Conservation (phyloP, 1,140 invertebrate genomes). For the Drosophila lini region DNA sequence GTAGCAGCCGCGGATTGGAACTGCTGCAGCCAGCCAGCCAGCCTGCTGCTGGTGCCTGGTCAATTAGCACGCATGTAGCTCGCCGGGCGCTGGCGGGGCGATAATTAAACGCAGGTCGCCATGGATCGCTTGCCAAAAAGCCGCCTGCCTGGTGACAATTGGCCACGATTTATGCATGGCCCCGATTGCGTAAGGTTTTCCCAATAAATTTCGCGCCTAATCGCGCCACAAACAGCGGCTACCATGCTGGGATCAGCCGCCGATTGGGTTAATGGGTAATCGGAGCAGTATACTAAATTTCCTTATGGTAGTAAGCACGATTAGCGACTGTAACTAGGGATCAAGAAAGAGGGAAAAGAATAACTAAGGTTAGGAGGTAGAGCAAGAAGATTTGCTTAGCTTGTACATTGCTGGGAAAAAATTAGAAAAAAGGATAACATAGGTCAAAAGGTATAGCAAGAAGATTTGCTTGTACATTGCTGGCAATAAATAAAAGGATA, state of each 20-base stretch:
- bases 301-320: constrained; percentile 27
- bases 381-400: too few species aligned
- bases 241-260: constrained; percentile 61
- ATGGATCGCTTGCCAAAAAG: constrained; percentile 29
- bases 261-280: constrained; percentile 42
- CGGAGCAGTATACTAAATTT: constrained; percentile 16
- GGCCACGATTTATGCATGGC: constrained; percentile 69
- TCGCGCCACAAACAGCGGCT: constrained; percentile 65
- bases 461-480: too few species aligned
- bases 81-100: constrained; percentile 56
- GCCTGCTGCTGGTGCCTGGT: constrained; percentile 30
- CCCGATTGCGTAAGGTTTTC: constrained; percentile 68
- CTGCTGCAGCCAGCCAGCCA: not conserved
- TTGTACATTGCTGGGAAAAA: too few species aligned
- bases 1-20: constrained; percentile 11
- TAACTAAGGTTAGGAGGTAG: not conserved
- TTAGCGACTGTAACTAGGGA: not conserved
- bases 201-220: constrained; percentile 73
- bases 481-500: too few species aligned
- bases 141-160: constrained; percentile 68
- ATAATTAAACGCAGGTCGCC: constrained; percentile 69
- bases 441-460: too few species aligned
- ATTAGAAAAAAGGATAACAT: too few species aligned
- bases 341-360: constrained; percentile 6
- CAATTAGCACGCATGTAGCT: constrained; percentile 81